These are phyloP conservation scores for Panagrolaimus sp. DNA, from an alignment of 1,140 invertebrate genomes.

Conservation along the genomic window DNA sequence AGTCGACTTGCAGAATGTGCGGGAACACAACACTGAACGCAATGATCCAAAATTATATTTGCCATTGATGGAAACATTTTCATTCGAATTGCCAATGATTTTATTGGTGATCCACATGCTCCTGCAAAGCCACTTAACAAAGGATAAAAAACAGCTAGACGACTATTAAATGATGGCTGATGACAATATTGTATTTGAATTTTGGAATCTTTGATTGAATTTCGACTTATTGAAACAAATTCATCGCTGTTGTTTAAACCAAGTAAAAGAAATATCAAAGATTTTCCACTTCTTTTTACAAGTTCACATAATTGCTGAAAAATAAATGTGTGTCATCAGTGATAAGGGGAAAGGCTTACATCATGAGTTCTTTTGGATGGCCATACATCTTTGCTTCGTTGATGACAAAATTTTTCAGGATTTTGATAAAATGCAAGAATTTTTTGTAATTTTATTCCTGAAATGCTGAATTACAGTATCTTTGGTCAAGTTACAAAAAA, in stretches of 20 bases:
- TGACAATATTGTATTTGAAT: neutral
- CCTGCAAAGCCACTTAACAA: neutral
- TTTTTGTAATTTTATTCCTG: neutral
- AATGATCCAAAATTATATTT: neutral
- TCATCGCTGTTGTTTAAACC: neutral
- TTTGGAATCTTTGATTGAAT: neutral
- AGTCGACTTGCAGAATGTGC: neutral
- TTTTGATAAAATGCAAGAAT: conserved; percentile 4
- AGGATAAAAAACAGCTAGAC: neutral
- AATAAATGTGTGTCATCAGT: neutral
- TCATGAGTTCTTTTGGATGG: neutral
- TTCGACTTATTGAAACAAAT: neutral
- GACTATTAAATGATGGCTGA: neutral
- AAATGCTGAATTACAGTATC: too few species aligned
- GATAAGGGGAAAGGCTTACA: neutral
- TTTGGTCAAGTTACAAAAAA: neutral
- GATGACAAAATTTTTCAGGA: neutral
- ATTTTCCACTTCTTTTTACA: neutral
- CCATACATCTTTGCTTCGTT: neutral
- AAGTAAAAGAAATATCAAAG: neutral
- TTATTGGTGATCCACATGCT: neutral
- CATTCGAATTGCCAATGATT: neutral
- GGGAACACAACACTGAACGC: conserved; percentile 1
- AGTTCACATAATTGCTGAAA: neutral
- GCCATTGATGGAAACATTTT: neutral